Percentiles rank a stretch among this genome's conserved stretches.
phyloP scores from a whole-genome alignment of 2,113 vertebrate genomes.

The Platysteira castanea region DNA sequence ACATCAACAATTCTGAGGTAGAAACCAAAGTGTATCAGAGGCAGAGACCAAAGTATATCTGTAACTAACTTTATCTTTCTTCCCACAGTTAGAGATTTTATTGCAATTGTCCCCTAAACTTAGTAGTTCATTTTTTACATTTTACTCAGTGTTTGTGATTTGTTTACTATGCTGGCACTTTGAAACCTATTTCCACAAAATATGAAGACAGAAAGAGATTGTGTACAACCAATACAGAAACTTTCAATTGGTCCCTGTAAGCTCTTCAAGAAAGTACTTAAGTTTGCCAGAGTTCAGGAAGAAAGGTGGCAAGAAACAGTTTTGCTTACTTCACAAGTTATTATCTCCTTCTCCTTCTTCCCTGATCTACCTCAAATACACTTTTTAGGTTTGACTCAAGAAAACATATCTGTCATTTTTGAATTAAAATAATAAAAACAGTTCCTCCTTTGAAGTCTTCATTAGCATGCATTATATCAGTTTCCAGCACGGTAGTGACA shows the following conservation, averaged over 20 bases:
- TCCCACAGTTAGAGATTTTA: neutral
- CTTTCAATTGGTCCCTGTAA: neutral
- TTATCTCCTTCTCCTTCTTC: neutral
- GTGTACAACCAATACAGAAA: neutral
- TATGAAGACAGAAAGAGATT: neutral
- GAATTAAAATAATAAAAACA: constrained; percentile 29
- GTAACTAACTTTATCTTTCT: neutral
- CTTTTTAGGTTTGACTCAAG: neutral
- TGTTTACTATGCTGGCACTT: neutral
- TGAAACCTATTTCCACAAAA: neutral
- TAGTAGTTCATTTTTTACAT: neutral
- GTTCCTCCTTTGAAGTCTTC: constrained; percentile 24
- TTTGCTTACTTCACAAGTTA: neutral
- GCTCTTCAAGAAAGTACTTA: neutral
- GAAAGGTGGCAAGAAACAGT: neutral
- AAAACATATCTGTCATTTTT: neutral
- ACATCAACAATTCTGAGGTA: neutral
- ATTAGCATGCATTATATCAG: neutral
- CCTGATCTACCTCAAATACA: neutral
- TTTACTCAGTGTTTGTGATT: neutral
- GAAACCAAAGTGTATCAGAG: neutral
- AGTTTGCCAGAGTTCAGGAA: neutral
- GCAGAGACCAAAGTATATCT: neutral
- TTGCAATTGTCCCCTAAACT: neutral
- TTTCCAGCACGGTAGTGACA: neutral